Conservation (phyloP, 2,797 vertebrate species). For the Pelobates cultripes region DNA sequence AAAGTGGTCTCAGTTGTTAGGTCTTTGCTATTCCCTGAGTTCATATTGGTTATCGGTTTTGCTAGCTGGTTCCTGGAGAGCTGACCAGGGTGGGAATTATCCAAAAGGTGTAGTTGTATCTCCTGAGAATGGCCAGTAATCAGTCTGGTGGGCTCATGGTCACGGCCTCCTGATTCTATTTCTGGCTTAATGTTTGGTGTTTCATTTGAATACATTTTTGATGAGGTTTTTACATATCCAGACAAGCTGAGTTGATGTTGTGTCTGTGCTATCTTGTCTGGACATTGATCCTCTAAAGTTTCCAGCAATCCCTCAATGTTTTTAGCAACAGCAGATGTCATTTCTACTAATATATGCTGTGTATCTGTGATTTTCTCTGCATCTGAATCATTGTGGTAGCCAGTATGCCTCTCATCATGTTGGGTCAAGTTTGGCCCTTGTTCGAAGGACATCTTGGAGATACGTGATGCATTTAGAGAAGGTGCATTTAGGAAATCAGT, state of each 20-base stretch:
- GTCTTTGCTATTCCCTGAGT: constrained; percentile 15
- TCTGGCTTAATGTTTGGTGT: background rate
- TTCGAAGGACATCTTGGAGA: constrained; percentile 22
- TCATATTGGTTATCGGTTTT: constrained; percentile 17
- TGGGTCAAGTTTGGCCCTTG: constrained; percentile 29
- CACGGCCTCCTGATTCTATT: background rate
- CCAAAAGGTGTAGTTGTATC: background rate
- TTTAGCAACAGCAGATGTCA: constrained; percentile 51
- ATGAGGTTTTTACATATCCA: constrained; percentile 1
- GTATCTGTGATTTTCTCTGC: constrained; percentile 17
- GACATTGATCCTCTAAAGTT: constrained; percentile 53
- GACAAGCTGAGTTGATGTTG: constrained; percentile 45
- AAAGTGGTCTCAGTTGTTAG: constrained; percentile 58
- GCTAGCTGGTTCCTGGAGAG: background rate
- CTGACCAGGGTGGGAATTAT: background rate
- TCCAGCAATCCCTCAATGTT: constrained; percentile 46
- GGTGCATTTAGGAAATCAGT: constrained; percentile 39
- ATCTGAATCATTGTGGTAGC: constrained; percentile 20
- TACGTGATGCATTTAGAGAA: constrained; percentile 5
- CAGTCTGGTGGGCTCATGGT: background rate
- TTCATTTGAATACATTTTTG: background rate
- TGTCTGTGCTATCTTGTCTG: constrained; percentile 23
- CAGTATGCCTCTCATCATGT: constrained; percentile 13
- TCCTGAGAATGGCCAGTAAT: constrained; percentile 18
- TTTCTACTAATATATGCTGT: constrained; percentile 24